Percentiles rank a stretch among this genome's conserved stretches.
Evolutionary conservation across 2,113 vertebrate genomes (phyloP).

Genomic region (Podarcis raffonei): DNA sequence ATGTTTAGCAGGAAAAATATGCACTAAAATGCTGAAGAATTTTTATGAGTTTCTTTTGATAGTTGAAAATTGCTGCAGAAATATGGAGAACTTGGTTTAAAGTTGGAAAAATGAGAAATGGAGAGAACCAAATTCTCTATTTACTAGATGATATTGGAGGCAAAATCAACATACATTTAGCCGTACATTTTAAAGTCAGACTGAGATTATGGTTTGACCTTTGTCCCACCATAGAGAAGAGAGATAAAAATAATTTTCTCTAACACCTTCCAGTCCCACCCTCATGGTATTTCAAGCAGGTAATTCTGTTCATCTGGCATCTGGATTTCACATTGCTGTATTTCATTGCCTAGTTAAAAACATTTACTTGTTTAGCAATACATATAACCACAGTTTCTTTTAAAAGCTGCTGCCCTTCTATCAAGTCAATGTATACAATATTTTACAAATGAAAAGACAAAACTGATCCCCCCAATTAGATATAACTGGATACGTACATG

Average conservation of each 20-base stretch:
- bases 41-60: too few species aligned
- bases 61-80: too few species aligned
- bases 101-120: too few species aligned
- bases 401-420: not conserved
- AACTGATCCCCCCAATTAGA: too few species aligned
- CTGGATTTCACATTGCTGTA: not conserved
- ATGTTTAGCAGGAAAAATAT: too few species aligned
- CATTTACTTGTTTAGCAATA: not conserved
- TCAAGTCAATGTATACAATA: not conserved
- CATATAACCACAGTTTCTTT: fast-evolving
- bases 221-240: not conserved
- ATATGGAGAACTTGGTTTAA: too few species aligned
- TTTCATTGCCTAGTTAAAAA: not conserved
- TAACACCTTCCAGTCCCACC: not conserved
- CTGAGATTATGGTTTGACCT: not conserved
- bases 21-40: too few species aligned
- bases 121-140: not conserved
- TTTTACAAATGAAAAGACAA: not conserved
- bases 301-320: not conserved
- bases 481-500: fast-evolving
- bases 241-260: not conserved
- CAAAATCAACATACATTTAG: not conserved
- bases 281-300: not conserved
- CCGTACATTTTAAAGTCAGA: not conserved
- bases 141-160: not conserved